phyloP scores from a whole-genome alignment of 2,797 vertebrate genomes.

The Distichodus sexfasciatus region DNA sequence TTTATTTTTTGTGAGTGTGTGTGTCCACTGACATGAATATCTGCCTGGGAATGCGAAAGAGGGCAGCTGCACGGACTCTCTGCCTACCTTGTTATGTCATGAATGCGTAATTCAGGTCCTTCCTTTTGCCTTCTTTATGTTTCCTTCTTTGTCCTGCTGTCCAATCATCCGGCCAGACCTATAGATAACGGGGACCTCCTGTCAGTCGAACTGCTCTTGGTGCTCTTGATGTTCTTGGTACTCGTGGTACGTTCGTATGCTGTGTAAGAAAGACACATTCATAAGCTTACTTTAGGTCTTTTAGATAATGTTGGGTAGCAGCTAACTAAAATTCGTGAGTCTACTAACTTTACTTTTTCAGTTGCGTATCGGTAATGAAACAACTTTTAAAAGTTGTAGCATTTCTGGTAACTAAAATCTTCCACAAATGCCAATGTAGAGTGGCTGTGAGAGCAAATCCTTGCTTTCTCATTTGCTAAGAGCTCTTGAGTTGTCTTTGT shows the following conservation, averaged over 20 bases:
- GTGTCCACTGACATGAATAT: slow-evolving; percentile 50
- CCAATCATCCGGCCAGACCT: slow-evolving; percentile 7
- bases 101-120: slow-evolving; percentile 42
- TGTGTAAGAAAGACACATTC: not conserved
- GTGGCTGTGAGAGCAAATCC: no score
- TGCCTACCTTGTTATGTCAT: slow-evolving; percentile 45
- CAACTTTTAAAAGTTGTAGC: no score
- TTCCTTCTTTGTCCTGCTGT: not conserved
- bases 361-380: no score
- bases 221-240: not conserved
- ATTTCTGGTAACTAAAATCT: no score
- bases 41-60: slow-evolving; percentile 51
- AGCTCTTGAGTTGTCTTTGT: no score
- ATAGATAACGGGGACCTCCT: slow-evolving; percentile 3
- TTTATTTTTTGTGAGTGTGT: no score
- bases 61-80: slow-evolving; percentile 49
- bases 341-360: no score
- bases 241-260: no score
- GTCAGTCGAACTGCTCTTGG: not conserved
- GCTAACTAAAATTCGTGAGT: no score
- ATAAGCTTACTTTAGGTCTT: not conserved
- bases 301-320: not conserved
- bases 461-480: no score
- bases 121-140: slow-evolving; percentile 13
- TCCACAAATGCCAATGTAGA: no score